These are phyloP conservation scores for Acutogordius australiensis DNA, from an alignment of 2,888 invertebrate species.

Conservation along the genomic window DNA sequence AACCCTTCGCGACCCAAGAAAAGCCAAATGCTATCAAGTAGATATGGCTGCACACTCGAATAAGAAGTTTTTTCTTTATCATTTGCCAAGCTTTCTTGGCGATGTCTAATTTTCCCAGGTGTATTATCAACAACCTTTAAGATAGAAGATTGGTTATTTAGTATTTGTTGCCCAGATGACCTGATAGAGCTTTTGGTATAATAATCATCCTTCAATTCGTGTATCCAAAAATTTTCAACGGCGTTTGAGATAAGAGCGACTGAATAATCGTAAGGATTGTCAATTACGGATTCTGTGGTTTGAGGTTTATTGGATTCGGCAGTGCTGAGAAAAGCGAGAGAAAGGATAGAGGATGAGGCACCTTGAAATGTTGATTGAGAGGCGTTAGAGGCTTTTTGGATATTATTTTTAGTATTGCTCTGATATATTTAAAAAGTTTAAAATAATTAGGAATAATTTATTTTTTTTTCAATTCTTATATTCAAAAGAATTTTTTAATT, in stretches of 20 bases:
- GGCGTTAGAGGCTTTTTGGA: no score
- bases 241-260: not conserved
- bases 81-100: not conserved
- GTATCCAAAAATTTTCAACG: constrained; percentile 7
- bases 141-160: not conserved
- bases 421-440: no score
- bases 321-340: not conserved
- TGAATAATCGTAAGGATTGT: not conserved
- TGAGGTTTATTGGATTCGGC: not conserved
- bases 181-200: not conserved
- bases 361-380: no score
- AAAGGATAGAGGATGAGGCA: not conserved
- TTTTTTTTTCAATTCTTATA: no score
- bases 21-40: constrained; percentile 1
- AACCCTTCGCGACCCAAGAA: not conserved
- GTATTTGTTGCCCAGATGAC: not conserved
- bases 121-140: not conserved
- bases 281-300: not conserved
- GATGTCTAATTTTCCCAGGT: not conserved
- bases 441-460: no score
- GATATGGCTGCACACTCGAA: not conserved
- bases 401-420: no score
- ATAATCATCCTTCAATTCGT: constrained; percentile 2
- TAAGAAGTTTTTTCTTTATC: not conserved
- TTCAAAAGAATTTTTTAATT: no score